A percentile compares a stretch with the other conserved stretches of the same genome.
phyloP scores from a whole-genome alignment of 2,797 vertebrate species.

The Pogoniulus pusillus region DNA sequence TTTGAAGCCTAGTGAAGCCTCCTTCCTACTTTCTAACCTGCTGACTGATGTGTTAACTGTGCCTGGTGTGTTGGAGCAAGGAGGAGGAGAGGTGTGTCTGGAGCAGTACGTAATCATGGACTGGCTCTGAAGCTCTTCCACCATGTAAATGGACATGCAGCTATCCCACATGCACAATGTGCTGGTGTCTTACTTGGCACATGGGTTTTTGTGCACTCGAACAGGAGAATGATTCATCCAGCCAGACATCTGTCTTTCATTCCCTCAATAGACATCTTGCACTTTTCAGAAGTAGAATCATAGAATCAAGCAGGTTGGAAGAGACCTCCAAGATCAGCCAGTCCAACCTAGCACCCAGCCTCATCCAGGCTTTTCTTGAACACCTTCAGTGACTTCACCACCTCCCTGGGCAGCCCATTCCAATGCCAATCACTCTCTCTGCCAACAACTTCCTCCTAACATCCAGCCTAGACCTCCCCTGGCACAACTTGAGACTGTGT shows the following conservation, averaged over 20 bases:
- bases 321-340: no score
- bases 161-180: rapidly evolving
- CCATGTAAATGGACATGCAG: rapidly evolving
- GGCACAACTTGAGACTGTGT: no score
- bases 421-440: no score
- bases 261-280: background rate
- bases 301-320: no score
- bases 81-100: background rate
- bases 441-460: no score
- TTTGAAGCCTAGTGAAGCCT: background rate
- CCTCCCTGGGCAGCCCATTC: no score
- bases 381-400: no score
- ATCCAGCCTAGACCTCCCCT: no score
- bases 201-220: background rate
- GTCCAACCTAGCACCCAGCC: no score
- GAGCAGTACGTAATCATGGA: rapidly evolving
- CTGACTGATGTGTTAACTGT: background rate
- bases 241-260: background rate
- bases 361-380: no score
- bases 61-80: background rate
- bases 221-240: background rate
- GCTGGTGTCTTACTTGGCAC: background rate
- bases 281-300: background rate
- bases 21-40: background rate
- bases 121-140: background rate